phyloP scores from a whole-genome alignment of 2,888 invertebrate species.

The Nymphalis polychloros region DNA sequence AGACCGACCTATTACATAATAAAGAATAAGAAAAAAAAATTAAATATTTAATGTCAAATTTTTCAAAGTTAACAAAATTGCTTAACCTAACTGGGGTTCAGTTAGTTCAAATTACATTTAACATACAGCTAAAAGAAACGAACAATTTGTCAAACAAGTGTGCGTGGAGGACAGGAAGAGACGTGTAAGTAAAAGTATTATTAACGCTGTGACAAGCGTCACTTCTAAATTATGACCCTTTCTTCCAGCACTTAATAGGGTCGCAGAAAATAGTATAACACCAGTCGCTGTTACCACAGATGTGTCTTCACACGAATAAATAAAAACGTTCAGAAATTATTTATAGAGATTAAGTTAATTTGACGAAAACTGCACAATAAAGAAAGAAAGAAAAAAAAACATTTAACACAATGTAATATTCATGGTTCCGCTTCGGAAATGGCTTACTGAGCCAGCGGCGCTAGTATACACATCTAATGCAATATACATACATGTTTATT shows the following conservation, averaged over 20 bases:
- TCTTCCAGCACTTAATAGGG: conserved; percentile 36
- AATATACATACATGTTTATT: too few relatives aligned
- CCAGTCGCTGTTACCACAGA: conserved; percentile 25
- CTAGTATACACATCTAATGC: too few relatives aligned
- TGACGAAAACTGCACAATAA: too few relatives aligned
- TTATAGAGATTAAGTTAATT: too few relatives aligned
- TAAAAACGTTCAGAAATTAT: neutral
- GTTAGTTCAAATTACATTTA: neutral
- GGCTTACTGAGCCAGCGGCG: too few relatives aligned
- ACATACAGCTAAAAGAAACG: conserved; percentile 8
- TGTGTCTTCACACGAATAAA: conserved; percentile 14
- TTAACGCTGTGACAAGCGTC: conserved; percentile 38
- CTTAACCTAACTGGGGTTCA: neutral
- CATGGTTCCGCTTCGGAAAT: too few relatives aligned
- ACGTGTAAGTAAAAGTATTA: conserved; percentile 34
- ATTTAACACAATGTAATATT: too few relatives aligned
- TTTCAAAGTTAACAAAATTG: too few relatives aligned
- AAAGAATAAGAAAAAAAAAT: too few relatives aligned
- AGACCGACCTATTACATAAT: too few relatives aligned
- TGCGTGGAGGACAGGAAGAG: conserved; percentile 13
- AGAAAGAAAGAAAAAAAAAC: too few relatives aligned
- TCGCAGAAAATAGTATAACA: conserved; percentile 35
- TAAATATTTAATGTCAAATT: too few relatives aligned
- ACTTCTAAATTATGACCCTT: conserved; percentile 37
- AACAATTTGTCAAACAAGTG: conserved; percentile 25